Percentiles rank a stretch among this genome's conserved stretches.
These are phyloP conservation scores for Petrolisthes cinctipes DNA, from an alignment of 2,888 invertebrate species.

Conservation along the genomic window DNA sequence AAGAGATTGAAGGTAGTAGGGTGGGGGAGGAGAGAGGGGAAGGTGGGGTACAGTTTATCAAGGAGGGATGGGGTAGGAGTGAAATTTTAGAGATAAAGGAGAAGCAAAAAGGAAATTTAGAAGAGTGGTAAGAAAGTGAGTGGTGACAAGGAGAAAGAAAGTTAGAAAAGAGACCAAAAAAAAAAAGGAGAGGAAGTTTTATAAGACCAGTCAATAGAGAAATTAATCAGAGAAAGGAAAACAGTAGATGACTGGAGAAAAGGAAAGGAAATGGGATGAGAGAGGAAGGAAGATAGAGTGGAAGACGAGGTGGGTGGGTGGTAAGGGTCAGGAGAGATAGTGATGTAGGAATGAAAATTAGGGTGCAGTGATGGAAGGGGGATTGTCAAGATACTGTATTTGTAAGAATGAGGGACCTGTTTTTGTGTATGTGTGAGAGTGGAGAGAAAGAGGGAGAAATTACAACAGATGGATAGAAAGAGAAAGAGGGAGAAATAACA, in stretches of 20 bases:
- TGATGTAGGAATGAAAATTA: not conserved
- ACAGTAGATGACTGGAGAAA: not conserved
- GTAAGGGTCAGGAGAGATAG: conserved; percentile 12
- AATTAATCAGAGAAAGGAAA: not conserved
- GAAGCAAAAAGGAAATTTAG: not conserved
- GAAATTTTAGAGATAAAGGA: not conserved
- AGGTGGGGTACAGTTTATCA: not conserved
- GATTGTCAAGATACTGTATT: not conserved
- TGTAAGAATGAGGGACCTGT: not conserved
- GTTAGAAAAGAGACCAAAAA: not conserved
- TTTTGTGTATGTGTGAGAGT: not conserved
- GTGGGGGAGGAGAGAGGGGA: not conserved
- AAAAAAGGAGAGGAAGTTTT: not conserved
- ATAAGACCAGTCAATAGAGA: not conserved
- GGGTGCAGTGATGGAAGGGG: not conserved
- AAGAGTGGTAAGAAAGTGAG: not conserved
- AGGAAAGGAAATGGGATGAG: not conserved
- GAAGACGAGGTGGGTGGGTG: not conserved
- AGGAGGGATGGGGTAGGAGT: not conserved
- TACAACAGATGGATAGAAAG: not conserved
- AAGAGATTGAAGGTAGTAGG: not conserved
- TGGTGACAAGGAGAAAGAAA: not conserved
- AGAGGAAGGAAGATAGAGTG: not conserved
- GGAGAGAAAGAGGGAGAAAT: not conserved
- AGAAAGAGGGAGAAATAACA: not conserved